Base-by-base conservation (phyloP, 2,113 vertebrate species). In the Agelaius phoeniceus region DNA sequence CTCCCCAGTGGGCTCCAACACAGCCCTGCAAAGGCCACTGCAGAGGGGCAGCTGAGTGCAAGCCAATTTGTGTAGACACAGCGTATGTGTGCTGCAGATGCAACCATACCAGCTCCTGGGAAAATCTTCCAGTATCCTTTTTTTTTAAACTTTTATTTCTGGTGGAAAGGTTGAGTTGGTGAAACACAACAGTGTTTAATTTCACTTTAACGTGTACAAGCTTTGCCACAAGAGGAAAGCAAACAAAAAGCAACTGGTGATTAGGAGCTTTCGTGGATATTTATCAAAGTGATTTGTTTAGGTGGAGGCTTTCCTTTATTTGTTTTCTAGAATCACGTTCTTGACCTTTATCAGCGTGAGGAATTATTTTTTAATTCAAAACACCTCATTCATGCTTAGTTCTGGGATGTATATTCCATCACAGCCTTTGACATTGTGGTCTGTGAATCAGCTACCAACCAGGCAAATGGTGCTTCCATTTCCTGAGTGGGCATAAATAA, bases 1-100 rank as follows among this genome's bases (percentile, higher is more conserved):
- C 24, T 91, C 7, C 33, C 9, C 20, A 9, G 11, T 1, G 23
- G 72, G 65, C 21, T 89, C 51, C 71, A 20, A 37, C 31, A 43
- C 17, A 16, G 5, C n/a, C 39, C 72, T 43, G 37, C 9, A 4
- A 1, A 58, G 31, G 27, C 48, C 26, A 2, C 44, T 24, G 37
- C 33, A 37, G 10, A 0, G 6, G 14, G 21, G 41, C 13, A 28
- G 14, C 7, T 6, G 35, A 79, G 52, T 6, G 63, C 23, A 31
- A 28, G 17, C 3, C 13, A 0, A 0, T 27, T 11, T 39, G 15
- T 28, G 13, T 0, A 33, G 65, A 41, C 51, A 16, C 31, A 22
- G 27, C 33, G 3, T 10, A 10, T 0, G 9, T 9, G 10, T 39
- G 22, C 33, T 33, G 16, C 46, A 17, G 3, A 5, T 4, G 11